These are phyloP conservation scores for Platanista minor DNA, from an alignment of 2,113 vertebrate genomes.

Conservation along the genomic window DNA sequence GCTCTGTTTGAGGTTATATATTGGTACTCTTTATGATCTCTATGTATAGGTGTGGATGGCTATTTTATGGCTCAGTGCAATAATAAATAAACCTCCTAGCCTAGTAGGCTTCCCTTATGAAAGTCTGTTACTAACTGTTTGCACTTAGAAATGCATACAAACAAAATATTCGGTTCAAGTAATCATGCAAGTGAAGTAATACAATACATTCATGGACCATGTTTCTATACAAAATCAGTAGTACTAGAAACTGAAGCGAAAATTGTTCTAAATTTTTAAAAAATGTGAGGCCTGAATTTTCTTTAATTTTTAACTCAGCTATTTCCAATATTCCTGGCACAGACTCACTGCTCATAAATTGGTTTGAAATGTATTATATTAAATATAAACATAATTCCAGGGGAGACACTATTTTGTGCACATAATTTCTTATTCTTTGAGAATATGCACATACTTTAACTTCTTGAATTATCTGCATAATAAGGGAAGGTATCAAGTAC, in stretches of 20 bases:
- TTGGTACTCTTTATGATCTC: not conserved
- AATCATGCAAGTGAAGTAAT: not conserved
- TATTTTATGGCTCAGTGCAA: slow-evolving; percentile 61
- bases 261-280: not conserved
- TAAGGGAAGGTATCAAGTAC: not conserved
- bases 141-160: slow-evolving; percentile 21
- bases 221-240: not conserved
- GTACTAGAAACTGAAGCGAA: not conserved
- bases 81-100: slow-evolving; percentile 55
- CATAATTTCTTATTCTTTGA: not conserved
- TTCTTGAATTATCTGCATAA: not conserved
- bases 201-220: not conserved
- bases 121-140: not conserved
- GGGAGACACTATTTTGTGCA: not conserved
- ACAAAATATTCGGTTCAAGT: not conserved
- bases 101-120: not conserved
- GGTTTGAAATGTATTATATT: not conserved
- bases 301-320: not conserved
- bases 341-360: not conserved
- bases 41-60: not conserved
- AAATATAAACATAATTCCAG: not conserved
- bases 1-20: not conserved
- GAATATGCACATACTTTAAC: not conserved
- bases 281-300: not conserved
- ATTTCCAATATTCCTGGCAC: not conserved